Base-by-base conservation (phyloP, 2,113 vertebrate genomes). In the Zosterops borbonicus region DNA sequence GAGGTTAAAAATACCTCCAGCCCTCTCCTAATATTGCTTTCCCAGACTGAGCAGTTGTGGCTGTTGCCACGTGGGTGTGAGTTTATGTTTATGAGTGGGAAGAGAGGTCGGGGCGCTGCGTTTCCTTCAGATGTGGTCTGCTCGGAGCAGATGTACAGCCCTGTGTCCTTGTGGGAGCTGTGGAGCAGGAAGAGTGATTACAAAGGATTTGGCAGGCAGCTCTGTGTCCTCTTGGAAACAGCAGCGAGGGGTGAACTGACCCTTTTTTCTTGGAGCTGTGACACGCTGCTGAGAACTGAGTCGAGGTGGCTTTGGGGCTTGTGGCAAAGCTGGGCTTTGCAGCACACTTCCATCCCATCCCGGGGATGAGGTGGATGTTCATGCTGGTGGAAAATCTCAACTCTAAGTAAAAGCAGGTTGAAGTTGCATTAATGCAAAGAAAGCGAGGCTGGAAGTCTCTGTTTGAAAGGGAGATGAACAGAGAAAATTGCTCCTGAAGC, bases 61-160 rank as follows among this genome's bases (percentile, higher is more conserved):
- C 96, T 88, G 93, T 97, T 95, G 95, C 96, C 96, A 96, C 83
- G 93, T 95, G 95, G 95, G 95, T 78, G 96, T 93, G 71, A 96
- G 90, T 92, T 95, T 80, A 6, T 95, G 94, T 96, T 97, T 90
- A 21, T 11, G 96, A 92, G 96, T 93, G 93, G 96, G 95, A 94
- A 86, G 95, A 83, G 58, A 89, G 95, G 96, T 96, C 86, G 29
- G 75, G 85, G 79, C 56, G 33, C 60, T 88, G 92, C 33, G 7
- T 90, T 94, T 95, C 95, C 93, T 90, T 96, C 90, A 95, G 95
- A 96, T 88, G 95, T 86, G 93, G 92, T 67, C 22, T 46, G 70
- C 85, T 67, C 19, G 0, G 83, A 96, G 90, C 96, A 97, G 95
- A 88, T 95, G 96, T 37, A 4, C 55, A 29, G 91, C 37, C 47